Base-by-base conservation (phyloP, 2,888 invertebrate genomes). In the Ophioninae sp. region DNA sequence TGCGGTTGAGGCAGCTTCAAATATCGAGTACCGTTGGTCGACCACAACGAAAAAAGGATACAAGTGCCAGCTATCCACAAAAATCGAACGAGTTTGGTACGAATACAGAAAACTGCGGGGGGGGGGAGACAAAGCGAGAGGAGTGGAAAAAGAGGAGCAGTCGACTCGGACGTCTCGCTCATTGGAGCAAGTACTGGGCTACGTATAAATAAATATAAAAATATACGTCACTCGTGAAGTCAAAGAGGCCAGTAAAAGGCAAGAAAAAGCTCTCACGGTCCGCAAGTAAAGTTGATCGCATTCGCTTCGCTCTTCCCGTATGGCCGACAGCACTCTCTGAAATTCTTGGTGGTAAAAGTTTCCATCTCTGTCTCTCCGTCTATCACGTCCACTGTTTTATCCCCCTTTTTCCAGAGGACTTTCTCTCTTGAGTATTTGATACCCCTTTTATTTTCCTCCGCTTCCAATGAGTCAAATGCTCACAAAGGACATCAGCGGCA, bases 201-300 rank as follows among this genome's bases (percentile, higher is more conserved):
- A 39, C 63, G 22, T 74, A 64, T 79, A 76, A 69, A 71, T 68
- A 64, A 64, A 41, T 68, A 61, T 76, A 72, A 56, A 67, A 72
- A 44, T 39, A 61, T 44, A 20, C 44, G 10, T n/a, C 10, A 13
- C 9, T 5, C 44, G 44, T 68, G 63, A 69, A 68, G 78, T 78
- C 74, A 75, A 75, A 83, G 81, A 80, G 81, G 80, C 83, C 77
- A 75, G 78, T 65, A 81, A 56, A 71, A 69, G 83, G 83, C 83
- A 83, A 77, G 78, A 83, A 83, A 83, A 83, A 83, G 83, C 83
- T 83, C 83, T 83, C 83, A 83, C 83, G 83, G 77, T 65, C 81
- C 65, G 81, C 74, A 69, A 74, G 83, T 81, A 81, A 83, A 83
- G 83, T 81, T 83, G 80, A 77, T 83, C 80, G 83, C 81, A 81